Base-by-base conservation (phyloP, 2,888 invertebrate genomes). In the Oligia fasciuncula region DNA sequence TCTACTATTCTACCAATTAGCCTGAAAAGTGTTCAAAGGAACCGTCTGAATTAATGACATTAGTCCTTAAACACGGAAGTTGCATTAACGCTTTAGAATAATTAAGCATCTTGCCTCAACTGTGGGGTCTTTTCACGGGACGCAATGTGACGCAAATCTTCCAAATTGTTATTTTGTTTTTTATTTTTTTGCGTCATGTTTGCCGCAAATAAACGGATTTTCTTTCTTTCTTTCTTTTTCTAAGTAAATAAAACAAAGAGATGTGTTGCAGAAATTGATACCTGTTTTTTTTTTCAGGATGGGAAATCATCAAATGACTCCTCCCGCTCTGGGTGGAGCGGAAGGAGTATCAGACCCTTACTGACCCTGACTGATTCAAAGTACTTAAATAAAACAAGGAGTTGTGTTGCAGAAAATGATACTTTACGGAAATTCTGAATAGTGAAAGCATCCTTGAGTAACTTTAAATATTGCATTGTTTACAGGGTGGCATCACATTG, bases 51-150 rank as follows among this genome's bases (percentile, higher is more conserved):
- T 82, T 70, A 82, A 73, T 82, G 69, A 66, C 60, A 70, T 51
- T 81, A 54, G 76, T 73, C 73, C 70, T 71, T 66, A 70, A 76
- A 87, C 87, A 85, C 57, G 87, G 78, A 71, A 83, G 43, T 83
- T 83, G 79, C 86, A 87, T 87, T 87, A 87, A 57, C 80, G 54
- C 66, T 85, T 85, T 43, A 77, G 78, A 83, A 85, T 87, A 81
- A 85, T 80, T 84, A 74, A 84, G 68, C 40, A 73, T 80, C 29
- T 73, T 17, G 66, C 35, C 49, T 35, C 13, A 54, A 77, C 62
- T 62, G 63, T 73, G 14, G 23, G 35, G 43, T 29, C 40, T 57
- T 29, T 57, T 63, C 23, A 23, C n/a, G 29, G 29, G 29, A 29
- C 29, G 29, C 29, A 29, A 29, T 29, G 29, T 29, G 29, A 29